Evolutionary conservation across 2,113 vertebrate species (phyloP).

Genomic region (Mesoclemmys tuberculata): DNA sequence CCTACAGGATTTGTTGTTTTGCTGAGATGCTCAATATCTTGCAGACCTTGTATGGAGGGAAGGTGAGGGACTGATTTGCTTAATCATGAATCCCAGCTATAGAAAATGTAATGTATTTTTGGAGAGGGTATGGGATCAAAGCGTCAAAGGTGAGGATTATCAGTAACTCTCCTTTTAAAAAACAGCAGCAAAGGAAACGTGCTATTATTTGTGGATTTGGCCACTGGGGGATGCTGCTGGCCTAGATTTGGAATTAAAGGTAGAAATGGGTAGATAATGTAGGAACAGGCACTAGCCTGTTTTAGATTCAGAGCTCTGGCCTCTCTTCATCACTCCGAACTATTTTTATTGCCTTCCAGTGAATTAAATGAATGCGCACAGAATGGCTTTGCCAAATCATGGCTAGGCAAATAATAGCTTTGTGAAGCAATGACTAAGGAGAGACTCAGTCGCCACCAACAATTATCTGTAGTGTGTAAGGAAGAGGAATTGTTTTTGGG

Average conservation of each 20-base stretch:
- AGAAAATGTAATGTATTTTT: accelerated
- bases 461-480: not conserved
- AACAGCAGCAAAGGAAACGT: accelerated
- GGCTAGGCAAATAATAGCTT: not conserved
- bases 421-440: not conserved
- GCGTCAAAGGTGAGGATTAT: accelerated
- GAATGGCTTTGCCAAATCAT: not conserved
- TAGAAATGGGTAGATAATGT: not conserved
- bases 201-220: not conserved
- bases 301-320: not conserved
- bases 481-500: not conserved
- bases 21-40: not conserved
- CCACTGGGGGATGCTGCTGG: conserved; percentile 26
- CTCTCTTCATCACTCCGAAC: not conserved
- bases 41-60: not conserved
- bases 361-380: not conserved
- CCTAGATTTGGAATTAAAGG: not conserved
- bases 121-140: not conserved
- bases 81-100: accelerated
- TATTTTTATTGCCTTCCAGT: not conserved
- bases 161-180: accelerated
- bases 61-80: accelerated
- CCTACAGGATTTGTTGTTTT: not conserved
- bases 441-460: not conserved
- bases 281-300: not conserved